Percentiles rank a stretch among this genome's conserved stretches.
These are phyloP conservation scores for Pyxicephalus adspersus DNA, from an alignment of 2,113 vertebrate species.

Conservation along the genomic window DNA sequence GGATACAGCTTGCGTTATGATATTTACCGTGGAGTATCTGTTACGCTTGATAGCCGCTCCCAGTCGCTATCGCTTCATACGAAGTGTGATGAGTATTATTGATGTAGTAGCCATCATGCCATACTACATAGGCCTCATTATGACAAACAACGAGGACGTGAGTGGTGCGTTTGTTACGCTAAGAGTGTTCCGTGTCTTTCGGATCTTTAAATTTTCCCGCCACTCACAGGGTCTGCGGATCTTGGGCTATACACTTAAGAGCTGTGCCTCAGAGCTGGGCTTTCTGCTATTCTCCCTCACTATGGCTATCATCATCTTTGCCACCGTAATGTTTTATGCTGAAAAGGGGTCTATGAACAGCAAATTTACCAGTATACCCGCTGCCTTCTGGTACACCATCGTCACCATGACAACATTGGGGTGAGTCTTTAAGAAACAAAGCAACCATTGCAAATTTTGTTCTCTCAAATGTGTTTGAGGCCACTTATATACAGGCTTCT, in stretches of 20 bases:
- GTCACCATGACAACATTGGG: conserved; percentile 99
- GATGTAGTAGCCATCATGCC: conserved; percentile 98
- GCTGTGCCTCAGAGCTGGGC: conserved; percentile 95
- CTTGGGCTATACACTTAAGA: conserved; percentile 94
- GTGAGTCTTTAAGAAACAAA: conserved; percentile 74
- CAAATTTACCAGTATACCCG: conserved; percentile 98
- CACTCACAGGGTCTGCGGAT: conserved; percentile 96
- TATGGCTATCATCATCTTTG: conserved; percentile 99
- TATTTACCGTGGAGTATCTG: conserved; percentile 95
- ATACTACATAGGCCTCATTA: conserved; percentile 94
- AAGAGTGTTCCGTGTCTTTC: conserved; percentile 93
- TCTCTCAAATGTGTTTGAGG: neutral
- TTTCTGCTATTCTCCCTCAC: conserved; percentile 98
- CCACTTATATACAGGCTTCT: no score
- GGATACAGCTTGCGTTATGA: conserved; percentile 98
- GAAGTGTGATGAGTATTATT: conserved; percentile 95
- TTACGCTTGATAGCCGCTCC: conserved; percentile 89
- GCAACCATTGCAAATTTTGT: neutral
- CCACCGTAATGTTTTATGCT: conserved; percentile 98
- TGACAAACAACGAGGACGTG: conserved; percentile 97
- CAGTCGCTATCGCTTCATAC: conserved; percentile 88
- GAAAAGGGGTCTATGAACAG: conserved; percentile 91
- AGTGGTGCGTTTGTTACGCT: conserved; percentile 97
- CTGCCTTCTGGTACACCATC: conserved; percentile 98
- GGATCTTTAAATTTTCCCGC: conserved; percentile 98